These are phyloP conservation scores for Contarinia nasturtii DNA, from an alignment of 1,140 invertebrate genomes.

Conservation along the genomic window DNA sequence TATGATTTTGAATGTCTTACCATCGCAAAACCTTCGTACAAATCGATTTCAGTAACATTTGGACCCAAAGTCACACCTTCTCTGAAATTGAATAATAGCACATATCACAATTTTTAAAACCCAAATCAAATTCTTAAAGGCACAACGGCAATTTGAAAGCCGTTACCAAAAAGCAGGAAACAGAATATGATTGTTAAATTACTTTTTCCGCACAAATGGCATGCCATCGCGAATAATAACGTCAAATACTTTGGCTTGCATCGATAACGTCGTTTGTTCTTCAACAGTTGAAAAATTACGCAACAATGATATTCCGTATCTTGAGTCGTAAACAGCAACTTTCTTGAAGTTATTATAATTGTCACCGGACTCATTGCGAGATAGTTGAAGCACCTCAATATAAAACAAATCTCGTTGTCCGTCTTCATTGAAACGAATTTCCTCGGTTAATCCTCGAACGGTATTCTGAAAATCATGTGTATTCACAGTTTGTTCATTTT, in stretches of 20 bases:
- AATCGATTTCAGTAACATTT: constrained; percentile 54
- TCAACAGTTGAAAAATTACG: constrained; percentile 23
- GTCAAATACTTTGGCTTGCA: constrained; percentile 34
- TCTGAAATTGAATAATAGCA: constrained; percentile 59
- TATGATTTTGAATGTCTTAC: too few species aligned
- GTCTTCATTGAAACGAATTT: constrained; percentile 48
- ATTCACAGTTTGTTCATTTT: not conserved
- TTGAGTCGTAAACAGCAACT: not conserved
- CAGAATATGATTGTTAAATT: too few species aligned
- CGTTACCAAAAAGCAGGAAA: too few species aligned
- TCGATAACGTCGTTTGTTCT: constrained; percentile 28
- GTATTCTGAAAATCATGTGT: constrained; percentile 22
- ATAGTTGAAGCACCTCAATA: constrained; percentile 51
- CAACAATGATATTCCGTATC: constrained; percentile 6
- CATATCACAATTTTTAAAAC: constrained; percentile 31
- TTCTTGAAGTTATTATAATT: constrained; percentile 21
- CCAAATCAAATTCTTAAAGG: constrained; percentile 16
- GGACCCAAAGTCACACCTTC: constrained; percentile 43
- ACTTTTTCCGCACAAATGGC: constrained; percentile 51
- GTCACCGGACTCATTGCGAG: constrained; percentile 13
- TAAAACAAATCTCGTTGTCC: constrained; percentile 52
- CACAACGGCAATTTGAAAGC: too few species aligned
- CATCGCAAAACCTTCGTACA: too few species aligned
- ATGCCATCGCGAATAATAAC: constrained; percentile 42
- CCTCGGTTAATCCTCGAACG: constrained; percentile 53